Evolutionary conservation across 2,797 vertebrate species (phyloP), one percentile per base, ranked within the genome.

Genomic region (Pseudotriccus pelzelni): DNA sequence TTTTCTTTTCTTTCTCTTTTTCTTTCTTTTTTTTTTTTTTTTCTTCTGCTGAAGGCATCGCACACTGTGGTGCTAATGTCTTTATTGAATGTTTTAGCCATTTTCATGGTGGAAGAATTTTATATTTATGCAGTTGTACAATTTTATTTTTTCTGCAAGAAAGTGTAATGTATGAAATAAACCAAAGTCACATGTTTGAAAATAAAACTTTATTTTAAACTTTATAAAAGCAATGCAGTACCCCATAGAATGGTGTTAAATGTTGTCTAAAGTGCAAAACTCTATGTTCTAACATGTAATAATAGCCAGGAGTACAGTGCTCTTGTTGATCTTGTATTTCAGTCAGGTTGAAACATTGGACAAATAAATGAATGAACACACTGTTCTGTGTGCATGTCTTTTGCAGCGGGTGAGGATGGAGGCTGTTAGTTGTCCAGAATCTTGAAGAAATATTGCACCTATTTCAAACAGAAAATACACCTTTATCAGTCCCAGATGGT

Each of bases 121-220:
- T 99, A 99, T 99, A 99, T 99, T 99, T 99, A 99, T 99, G 99
- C 99, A 99, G 99, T 99, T 99, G 99, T 99, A 99, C 98, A 99
- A 99, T 99, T 99, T 99, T 99, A 98, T 99, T 99, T 99, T 99
- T 98, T 98, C 98, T 99, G 98, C 98, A 98, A 98, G 98, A 98
- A 99, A 98, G 98, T 99, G 98, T 99, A 99, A 99, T 99, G 98
- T 99, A 98, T 99, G 98, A 98, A 98, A 98, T 98, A 99, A 98
- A 99, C 99, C 99, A 99, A 99, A 99, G 99, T 99, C 98, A 98
- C 99, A 99, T 99, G 99, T 99, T 98, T 98, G 98, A 99, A 98
- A 98, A 98, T 97, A 98, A 99, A 98, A 98, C 97, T 98, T 98
- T 98, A 98, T 99, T 99, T 98, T 98, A 97, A 98, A 98, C 97